These are phyloP conservation scores for Temnothorax ravouxi DNA, from an alignment of 2,888 invertebrate genomes.

Conservation along the genomic window DNA sequence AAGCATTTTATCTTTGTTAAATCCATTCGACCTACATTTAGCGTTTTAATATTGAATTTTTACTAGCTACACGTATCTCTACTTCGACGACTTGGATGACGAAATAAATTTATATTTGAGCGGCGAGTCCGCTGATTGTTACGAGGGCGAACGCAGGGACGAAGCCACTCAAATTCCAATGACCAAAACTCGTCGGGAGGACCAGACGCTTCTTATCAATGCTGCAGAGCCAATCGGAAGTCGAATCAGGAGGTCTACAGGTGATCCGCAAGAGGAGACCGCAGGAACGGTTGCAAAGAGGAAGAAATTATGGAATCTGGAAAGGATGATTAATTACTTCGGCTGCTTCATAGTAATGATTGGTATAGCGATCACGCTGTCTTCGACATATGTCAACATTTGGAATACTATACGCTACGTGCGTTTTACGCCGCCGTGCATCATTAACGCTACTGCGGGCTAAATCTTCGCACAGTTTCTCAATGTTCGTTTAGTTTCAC, in stretches of 20 bases:
- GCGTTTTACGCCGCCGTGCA: constrained; percentile 91
- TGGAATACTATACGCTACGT: constrained; percentile 89
- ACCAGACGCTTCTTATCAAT: constrained; percentile 73
- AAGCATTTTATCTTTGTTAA: not conserved
- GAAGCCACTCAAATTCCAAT: constrained; percentile 46
- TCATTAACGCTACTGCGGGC: constrained; percentile 88
- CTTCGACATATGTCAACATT: constrained; percentile 91
- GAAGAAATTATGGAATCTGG: constrained; percentile 28
- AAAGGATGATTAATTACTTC: constrained; percentile 86
- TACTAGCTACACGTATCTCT: constrained; percentile 80
- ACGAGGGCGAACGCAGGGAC: constrained; percentile 50
- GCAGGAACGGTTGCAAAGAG: not conserved
- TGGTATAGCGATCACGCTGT: constrained; percentile 89
- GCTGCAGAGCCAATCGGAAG: constrained; percentile 65
- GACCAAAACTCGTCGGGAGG: constrained; percentile 33
- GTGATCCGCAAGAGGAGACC: constrained; percentile 17
- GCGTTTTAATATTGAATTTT: not conserved
- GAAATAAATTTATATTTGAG: constrained; percentile 63
- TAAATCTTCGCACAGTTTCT: constrained; percentile 28
- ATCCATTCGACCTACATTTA: not conserved
- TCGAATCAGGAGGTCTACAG: constrained; percentile 49
- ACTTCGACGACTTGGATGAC: constrained; percentile 78
- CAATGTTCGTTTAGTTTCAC: no score
- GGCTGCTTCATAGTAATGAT: constrained; percentile 89
- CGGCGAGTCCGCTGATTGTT: constrained; percentile 60